Evolutionary conservation across 2,797 vertebrate species (phyloP).

Genomic region (Typhlichthys subterraneus): DNA sequence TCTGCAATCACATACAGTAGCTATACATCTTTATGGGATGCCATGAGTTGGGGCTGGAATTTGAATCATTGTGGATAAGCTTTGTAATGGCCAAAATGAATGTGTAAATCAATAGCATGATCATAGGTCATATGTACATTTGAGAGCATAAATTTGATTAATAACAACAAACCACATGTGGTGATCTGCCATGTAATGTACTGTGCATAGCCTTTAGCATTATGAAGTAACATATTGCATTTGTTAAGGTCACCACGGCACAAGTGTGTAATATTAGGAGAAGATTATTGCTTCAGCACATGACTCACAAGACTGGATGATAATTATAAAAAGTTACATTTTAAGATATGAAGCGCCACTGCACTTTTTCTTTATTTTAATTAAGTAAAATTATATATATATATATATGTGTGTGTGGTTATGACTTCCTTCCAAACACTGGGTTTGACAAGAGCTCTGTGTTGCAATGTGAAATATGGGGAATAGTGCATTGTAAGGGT

Average conservation of each 20-base stretch:
- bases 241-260: constrained; percentile 74
- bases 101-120: not conserved
- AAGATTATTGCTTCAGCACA: constrained; percentile 75
- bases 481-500: not conserved
- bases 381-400: not conserved
- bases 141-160: constrained; percentile 35
- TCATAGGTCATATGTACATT: not conserved
- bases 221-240: constrained; percentile 71
- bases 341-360: constrained; percentile 52
- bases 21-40: constrained; percentile 40
- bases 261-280: constrained; percentile 79
- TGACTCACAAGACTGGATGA: constrained; percentile 51
- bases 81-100: not conserved
- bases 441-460: no score
- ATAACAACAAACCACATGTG: constrained; percentile 30
- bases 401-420: not conserved
- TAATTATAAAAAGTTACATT: constrained; percentile 51
- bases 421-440: no score
- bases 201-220: constrained; percentile 54
- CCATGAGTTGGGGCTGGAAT: not conserved
- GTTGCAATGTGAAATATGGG: no score
- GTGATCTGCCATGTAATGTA: constrained; percentile 44
- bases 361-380: constrained; percentile 8
- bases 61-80: not conserved
- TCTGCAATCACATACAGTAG: constrained; percentile 54